These are phyloP conservation scores for Pimephales promelas DNA, from an alignment of 2,113 vertebrate genomes.

Conservation along the genomic window DNA sequence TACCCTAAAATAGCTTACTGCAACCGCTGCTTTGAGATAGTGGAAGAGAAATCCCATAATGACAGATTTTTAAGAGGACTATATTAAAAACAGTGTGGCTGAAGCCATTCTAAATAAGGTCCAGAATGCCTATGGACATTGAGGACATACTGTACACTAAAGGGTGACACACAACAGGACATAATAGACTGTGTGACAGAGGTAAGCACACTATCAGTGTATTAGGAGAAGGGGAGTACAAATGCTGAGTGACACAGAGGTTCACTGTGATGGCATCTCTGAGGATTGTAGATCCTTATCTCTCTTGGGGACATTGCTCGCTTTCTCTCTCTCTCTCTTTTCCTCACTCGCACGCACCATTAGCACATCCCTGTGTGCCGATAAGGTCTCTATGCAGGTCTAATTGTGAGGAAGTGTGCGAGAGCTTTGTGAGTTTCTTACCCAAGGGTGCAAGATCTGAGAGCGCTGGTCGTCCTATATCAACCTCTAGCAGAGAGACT, in stretches of 20 bases:
- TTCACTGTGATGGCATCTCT: slow-evolving; percentile 41
- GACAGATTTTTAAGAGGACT: background rate
- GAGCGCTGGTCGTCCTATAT: slow-evolving; percentile 11
- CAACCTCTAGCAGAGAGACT: background rate
- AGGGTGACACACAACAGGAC: slow-evolving; percentile 18
- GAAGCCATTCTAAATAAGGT: background rate
- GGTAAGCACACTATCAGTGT: slow-evolving; percentile 19
- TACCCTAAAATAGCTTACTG: slow-evolving; percentile 10
- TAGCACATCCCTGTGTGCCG: slow-evolving; percentile 21
- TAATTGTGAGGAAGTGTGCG: slow-evolving; percentile 48
- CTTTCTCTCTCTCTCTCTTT: background rate
- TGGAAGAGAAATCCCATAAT: background rate
- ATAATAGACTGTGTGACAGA: background rate
- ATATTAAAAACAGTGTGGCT: background rate
- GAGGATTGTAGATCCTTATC: slow-evolving; percentile 32
- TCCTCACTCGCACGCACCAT: slow-evolving; percentile 9
- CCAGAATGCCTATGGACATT: background rate
- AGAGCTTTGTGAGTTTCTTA: slow-evolving; percentile 12
- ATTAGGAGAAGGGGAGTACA: slow-evolving; percentile 5
- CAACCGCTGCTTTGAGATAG: background rate
- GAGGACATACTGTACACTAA: slow-evolving; percentile 28
- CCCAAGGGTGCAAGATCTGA: slow-evolving; percentile 12
- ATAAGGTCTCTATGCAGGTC: slow-evolving; percentile 39
- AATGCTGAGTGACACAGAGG: slow-evolving; percentile 26
- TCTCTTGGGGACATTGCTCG: slow-evolving; percentile 26